Evolutionary conservation across 2,113 vertebrate genomes (phyloP), one percentile per base, ranked within the genome.

Genomic region (Anthoscopus minutus): DNA sequence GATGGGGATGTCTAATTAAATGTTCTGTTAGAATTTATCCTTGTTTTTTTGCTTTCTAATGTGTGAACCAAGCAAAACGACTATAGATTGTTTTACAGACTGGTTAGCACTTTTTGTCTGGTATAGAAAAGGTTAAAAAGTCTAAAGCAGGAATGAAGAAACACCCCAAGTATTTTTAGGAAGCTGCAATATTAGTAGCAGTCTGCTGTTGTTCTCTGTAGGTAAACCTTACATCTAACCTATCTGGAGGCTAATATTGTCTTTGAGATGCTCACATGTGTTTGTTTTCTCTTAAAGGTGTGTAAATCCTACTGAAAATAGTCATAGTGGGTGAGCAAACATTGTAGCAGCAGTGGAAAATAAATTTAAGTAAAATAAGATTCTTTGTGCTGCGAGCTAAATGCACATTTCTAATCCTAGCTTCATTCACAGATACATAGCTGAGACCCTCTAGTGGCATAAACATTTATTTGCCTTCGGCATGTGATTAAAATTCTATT

Each of bases 401-500:
- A 62, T 5, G 44, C 33, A 31, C 47, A 11, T 73, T 84, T 66
- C 71, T 31, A 38, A 60, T 1, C 37, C 50, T 70, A 60, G 53
- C 71, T 84, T 54, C 18, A 25, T 45, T 87, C 88, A 62, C 57
- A 28, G 66, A 47, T 79, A 86, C 15, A 89, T 51, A 93, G 72
- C 93, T 97, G 96, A 92, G 96, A 96, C 97, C 97, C 97, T 97
- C 97, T 97, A 96, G 97, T 78, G 96, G 96, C 53, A 65, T 12
- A 61, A 84, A 42, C 67, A 69, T 82, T 81, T 78, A 35, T 77
- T 83, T 78, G 54, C 50, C 76, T 88, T 83, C 72, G 73, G 42
- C 15, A 9, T 50, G 50, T 84, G 40, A 94, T 80, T 79, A 86
- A 79, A 56, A 91, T 84, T 65, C 82, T 48, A 4, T 90, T 86